Evolutionary conservation across 2,888 invertebrate species (phyloP), one percentile per base, ranked within the genome.

Genomic region (Sussaba pulchella): DNA sequence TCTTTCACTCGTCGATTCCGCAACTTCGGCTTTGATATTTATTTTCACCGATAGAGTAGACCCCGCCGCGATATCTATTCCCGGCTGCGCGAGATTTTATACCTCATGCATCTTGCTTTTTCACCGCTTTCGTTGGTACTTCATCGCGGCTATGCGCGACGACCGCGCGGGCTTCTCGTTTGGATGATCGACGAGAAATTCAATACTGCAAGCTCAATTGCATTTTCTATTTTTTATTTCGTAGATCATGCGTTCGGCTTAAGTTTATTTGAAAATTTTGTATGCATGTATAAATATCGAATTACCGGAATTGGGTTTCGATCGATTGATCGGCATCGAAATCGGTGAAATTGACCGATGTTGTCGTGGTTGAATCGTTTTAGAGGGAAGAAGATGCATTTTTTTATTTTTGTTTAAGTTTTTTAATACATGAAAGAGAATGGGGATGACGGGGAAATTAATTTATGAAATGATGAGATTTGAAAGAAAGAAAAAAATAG

Each of bases 21-120:
- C 43, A 36, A 31, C 45, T 41, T 10, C 59, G 70, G 61, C 67
- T 72, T 73, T 70, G 24, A 73, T 73, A 75, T 82, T 79, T 79
- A 79, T 72, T 82, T 79, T 79, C 57, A 63, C 71, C 76, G 43
- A 57, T 72, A n/a, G 45, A 69, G 69, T 72, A 72, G 76, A 67
- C 4, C 31, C 2, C 54, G 31, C 52, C n/a, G 24, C 63, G 39
- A 64, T 70, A 63, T 50, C 43, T 64, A 54, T 54, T 36, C 39
- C 14, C 45, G 36, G 45, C 31, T 41, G 10, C 41, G n/a, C n/a
- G 1, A 9, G 50, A 50, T 69, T 43, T 69, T 10, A n/a, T 26
- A 17, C 31, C 19, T 19, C 21, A 10, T 41, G 67, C 52, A 24
- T 39, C 52, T 41, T 41, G 52, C 24, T 67, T 52, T 67, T 9